Evolutionary conservation across 2,888 invertebrate species (phyloP), one percentile per base, ranked within the genome.

Genomic region (Apotomis betuletana): DNA sequence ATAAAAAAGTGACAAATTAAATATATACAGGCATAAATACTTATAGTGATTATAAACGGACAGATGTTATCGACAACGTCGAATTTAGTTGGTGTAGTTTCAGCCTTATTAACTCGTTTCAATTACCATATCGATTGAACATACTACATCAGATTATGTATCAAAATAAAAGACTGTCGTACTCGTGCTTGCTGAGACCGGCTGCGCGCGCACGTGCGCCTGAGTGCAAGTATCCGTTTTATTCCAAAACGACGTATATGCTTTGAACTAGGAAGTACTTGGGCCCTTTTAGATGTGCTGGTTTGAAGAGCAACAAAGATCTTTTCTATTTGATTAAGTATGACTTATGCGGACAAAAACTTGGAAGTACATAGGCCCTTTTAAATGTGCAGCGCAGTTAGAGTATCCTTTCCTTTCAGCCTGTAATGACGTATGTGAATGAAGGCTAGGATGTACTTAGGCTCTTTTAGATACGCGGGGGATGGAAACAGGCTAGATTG

Each of bases 101-200:
- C 51, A 15, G 44, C 10, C 5, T 15, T 15, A 64, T 62, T 27
- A 27, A 27, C 27, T 27, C 27, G 38, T 55, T 64, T 64, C 36
- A 46, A 65, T 65, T 44, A 65, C 44, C 44, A 15, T 57, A 49
- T 49, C 5, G 55, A 46, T 55, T 65, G n/a, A 36, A 57, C 27
- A 36, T n/a, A 36, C 27, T 4, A 46, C 5, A 10, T 49, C 49
- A 49, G 10, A 9, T 8, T 27, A 27, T 49, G 49, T 49, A 46
- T 55, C 46, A 65, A 57, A 65, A 65, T 65, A 65, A 57, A 65
- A 36, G 55, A 27, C 15, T 36, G 27, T 4, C n/a, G 5, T 64
- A 46, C 55, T 55, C 46, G 65, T 46, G 65, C 41, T n/a, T 55
- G 15, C n/a, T 36, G 65, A 27, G 10, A 9, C 46, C 10, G 49